Percentiles rank a stretch among this genome's conserved stretches.
phyloP scores from a whole-genome alignment of 2,797 vertebrate genomes.

The Gymnocypris eckloni region DNA sequence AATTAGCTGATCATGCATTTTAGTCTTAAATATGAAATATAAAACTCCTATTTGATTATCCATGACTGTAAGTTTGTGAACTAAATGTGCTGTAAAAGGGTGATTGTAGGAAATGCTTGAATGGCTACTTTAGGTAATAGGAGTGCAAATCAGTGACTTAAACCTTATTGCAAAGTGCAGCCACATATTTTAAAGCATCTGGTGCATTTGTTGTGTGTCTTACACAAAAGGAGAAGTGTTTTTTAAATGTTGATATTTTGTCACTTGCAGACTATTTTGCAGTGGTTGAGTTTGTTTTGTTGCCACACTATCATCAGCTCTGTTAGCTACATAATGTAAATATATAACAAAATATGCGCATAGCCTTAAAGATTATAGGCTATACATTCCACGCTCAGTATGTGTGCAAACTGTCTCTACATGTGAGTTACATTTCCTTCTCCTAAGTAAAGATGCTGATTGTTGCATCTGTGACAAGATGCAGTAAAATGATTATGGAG shows the following conservation, averaged over 20 bases:
- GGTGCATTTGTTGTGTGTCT: too few relatives aligned
- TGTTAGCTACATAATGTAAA: not conserved
- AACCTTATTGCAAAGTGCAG: not conserved
- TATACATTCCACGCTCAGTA: constrained; percentile 19
- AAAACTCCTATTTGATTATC: not conserved
- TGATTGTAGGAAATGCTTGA: not conserved
- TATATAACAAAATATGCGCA: constrained; percentile 17
- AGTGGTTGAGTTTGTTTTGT: constrained; percentile 10
- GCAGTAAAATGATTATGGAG: constrained; percentile 18
- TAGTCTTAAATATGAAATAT: not conserved
- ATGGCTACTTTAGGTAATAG: not conserved
- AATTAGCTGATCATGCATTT: not conserved
- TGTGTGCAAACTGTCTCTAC: not conserved
- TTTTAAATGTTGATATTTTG: not conserved
- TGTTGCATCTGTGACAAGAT: constrained; percentile 17
- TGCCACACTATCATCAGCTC: constrained; percentile 15
- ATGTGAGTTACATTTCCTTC: not conserved
- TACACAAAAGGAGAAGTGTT: not conserved
- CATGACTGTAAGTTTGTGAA: not conserved
- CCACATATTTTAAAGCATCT: not conserved
- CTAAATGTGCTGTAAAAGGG: not conserved
- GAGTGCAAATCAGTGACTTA: not conserved
- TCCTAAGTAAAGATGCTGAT: constrained; percentile 20
- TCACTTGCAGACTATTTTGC: not conserved
- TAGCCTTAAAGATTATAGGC: not conserved